A percentile compares a stretch with the other conserved stretches of the same genome.
Evolutionary conservation across 1,140 invertebrate genomes (phyloP).

Genomic region (Drosophila repletoides): DNA sequence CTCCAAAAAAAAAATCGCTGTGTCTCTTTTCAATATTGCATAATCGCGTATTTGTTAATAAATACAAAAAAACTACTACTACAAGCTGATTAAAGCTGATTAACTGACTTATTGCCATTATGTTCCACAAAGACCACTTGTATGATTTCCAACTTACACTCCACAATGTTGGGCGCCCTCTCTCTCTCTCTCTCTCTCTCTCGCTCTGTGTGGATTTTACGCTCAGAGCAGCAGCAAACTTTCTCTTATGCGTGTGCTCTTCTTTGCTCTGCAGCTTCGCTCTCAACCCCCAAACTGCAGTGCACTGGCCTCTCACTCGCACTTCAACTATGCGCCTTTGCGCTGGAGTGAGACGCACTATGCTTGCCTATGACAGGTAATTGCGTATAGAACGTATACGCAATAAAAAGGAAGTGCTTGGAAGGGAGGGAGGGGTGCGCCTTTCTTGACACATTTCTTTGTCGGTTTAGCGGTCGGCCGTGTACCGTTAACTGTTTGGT

Average conservation of each 20-base stretch:
- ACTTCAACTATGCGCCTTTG: neutral
- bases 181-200: neutral
- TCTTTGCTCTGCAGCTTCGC: slow-evolving; percentile 47
- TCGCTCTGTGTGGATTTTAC: too few relatives aligned
- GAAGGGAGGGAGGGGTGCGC: neutral
- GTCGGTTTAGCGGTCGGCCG: slow-evolving; percentile 20
- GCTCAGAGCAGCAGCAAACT: slow-evolving; percentile 24
- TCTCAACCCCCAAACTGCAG: slow-evolving; percentile 63
- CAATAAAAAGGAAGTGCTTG: too few relatives aligned
- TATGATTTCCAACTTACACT: slow-evolving; percentile 64
- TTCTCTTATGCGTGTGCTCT: slow-evolving; percentile 34
- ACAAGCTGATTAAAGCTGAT: slow-evolving; percentile 41
- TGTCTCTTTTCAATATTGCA: too few relatives aligned
- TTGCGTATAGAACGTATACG: slow-evolving; percentile 24
- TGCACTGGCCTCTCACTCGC: slow-evolving; percentile 34
- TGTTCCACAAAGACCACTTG: slow-evolving; percentile 53
- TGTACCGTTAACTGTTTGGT: slow-evolving; percentile 63
- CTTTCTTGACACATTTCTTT: slow-evolving; percentile 71
- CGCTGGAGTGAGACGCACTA: slow-evolving; percentile 28
- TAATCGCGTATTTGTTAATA: too few relatives aligned
- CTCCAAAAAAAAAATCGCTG: too few relatives aligned
- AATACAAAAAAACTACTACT: slow-evolving; percentile 37
- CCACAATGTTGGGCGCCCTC: slow-evolving; percentile 39
- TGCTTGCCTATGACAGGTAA: slow-evolving; percentile 59
- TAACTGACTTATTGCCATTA: slow-evolving; percentile 14